Evolutionary conservation across 2,888 invertebrate genomes (phyloP), one percentile per base, ranked within the genome.

Genomic region (Nomada hirtipes): DNA sequence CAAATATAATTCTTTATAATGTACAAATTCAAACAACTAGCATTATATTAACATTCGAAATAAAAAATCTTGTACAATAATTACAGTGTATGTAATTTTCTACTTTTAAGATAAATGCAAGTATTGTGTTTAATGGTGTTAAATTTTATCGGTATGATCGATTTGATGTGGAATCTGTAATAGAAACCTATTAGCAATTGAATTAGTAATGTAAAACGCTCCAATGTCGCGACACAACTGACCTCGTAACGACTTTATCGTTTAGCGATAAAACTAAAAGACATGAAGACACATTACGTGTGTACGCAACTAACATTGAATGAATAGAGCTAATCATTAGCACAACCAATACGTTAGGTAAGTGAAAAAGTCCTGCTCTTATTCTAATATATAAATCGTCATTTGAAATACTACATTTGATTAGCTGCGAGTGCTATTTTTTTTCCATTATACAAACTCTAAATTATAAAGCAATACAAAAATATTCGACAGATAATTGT

Each of bases 191-290:
- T 67, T 57, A 80, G 29, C 13, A 29, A 68, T 10, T 80, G 20
- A 53, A 20, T 20, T 57, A 79, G 26, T n/a, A 44, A 79, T 18
- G n/a, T 26, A 20, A 68, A 77, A 61, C 44, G 42, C 61, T 67
- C n/a, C 55, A 52, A 82, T 67, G 52, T 52, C 70, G 82, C 82
- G 75, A 74, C 82, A 82, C 81, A 74, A 74, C 82, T 81, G 81
- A 81, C 82, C 81, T 81, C 69, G 69, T 81, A 82, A 81, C 82
- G 75, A 75, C 65, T 57, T 81, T 81, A 82, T 82, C 81, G 29
- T 82, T 67, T 60, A 74, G 55, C 52, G 67, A 82, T 75, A 75
- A 82, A 81, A 81, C 50, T 70, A 55, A 81, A 70, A 70, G 60
- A 82, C 75, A 57, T 65, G 70, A 74, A 82, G 82, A 75, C 59